These are phyloP conservation scores for Conus canariensis DNA, from an alignment of 2,888 invertebrate species.

Conservation along the genomic window DNA sequence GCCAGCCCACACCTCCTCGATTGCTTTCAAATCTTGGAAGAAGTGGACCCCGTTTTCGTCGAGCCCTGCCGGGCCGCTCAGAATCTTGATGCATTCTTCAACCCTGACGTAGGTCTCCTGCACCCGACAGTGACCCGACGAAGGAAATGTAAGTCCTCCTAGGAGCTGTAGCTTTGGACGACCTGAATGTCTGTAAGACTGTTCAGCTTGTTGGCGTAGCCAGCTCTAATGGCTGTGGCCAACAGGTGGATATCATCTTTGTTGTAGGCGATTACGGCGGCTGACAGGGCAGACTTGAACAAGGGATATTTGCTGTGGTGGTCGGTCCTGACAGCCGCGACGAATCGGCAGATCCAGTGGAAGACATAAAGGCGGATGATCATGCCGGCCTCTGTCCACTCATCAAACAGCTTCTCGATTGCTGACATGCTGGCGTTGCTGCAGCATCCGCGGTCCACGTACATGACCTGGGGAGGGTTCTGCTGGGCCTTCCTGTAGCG, in stretches of 20 bases:
- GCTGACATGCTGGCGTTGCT: slow-evolving; percentile 2
- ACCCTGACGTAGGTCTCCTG: slow-evolving; percentile 9
- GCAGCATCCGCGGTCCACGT: slow-evolving; percentile 65
- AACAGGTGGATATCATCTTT: too few relatives aligned
- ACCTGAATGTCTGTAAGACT: not conserved
- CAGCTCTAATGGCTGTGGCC: too few relatives aligned
- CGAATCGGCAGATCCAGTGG: too few relatives aligned
- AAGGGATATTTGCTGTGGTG: too few relatives aligned
- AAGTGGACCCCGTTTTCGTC: not conserved
- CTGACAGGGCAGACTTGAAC: too few relatives aligned
- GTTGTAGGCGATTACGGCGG: too few relatives aligned
- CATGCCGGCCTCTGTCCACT: too few relatives aligned
- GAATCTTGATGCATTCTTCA: not conserved
- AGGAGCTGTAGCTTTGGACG: not conserved
- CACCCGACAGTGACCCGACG: not conserved
- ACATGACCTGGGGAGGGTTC: slow-evolving; percentile 57
- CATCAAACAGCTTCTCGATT: too few relatives aligned
- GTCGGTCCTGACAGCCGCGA: too few relatives aligned
- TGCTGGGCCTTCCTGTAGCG: slow-evolving; percentile 53
- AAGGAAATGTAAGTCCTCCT: not conserved
- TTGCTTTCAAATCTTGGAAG: not conserved
- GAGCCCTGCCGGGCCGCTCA: too few relatives aligned
- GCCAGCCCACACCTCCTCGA: not conserved
- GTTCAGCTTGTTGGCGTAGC: too few relatives aligned
- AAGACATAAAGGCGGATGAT: too few relatives aligned